These are phyloP conservation scores for Panulirus ornatus DNA, from an alignment of 1,140 invertebrate genomes.

Conservation along the genomic window DNA sequence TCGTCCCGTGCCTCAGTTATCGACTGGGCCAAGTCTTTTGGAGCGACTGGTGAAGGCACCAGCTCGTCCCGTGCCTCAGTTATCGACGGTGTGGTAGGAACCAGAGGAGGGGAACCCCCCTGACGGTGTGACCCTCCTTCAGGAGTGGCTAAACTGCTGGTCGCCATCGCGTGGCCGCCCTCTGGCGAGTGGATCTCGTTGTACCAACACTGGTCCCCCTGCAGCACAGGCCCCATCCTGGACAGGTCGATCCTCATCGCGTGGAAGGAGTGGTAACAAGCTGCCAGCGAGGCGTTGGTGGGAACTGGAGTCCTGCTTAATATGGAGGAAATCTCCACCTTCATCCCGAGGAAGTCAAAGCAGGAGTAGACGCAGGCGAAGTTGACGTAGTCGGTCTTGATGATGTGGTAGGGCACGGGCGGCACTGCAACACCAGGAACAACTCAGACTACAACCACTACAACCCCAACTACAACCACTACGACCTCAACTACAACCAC, in stretches of 20 bases:
- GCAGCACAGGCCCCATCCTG: constrained; percentile 6
- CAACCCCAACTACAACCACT: too few relatives aligned
- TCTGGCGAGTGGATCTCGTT: background rate
- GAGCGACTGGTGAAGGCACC: too few relatives aligned
- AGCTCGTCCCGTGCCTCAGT: too few relatives aligned
- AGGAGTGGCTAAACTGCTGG: too few relatives aligned
- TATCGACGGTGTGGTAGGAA: too few relatives aligned
- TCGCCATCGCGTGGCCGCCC: background rate
- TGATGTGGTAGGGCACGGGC: constrained; percentile 53
- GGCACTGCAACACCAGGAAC: constrained; percentile 26
- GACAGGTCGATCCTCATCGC: constrained; percentile 1
- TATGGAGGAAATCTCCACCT: constrained; percentile 49
- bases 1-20: too few relatives aligned
- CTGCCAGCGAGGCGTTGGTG: background rate
- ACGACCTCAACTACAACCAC: too few relatives aligned
- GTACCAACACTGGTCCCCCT: constrained; percentile 23
- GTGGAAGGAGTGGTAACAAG: constrained; percentile 20
- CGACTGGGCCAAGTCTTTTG: too few relatives aligned
- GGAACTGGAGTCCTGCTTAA: constrained; percentile 8
- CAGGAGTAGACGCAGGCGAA: constrained; percentile 64
- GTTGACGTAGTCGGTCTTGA: constrained; percentile 33
- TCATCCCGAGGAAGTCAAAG: constrained; percentile 44
- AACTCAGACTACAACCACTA: too few relatives aligned
- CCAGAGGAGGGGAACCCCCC: too few relatives aligned
- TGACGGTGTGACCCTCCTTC: too few relatives aligned